These are phyloP conservation scores for Hemiprocne comata DNA, from an alignment of 2,113 vertebrate genomes.

Conservation along the genomic window DNA sequence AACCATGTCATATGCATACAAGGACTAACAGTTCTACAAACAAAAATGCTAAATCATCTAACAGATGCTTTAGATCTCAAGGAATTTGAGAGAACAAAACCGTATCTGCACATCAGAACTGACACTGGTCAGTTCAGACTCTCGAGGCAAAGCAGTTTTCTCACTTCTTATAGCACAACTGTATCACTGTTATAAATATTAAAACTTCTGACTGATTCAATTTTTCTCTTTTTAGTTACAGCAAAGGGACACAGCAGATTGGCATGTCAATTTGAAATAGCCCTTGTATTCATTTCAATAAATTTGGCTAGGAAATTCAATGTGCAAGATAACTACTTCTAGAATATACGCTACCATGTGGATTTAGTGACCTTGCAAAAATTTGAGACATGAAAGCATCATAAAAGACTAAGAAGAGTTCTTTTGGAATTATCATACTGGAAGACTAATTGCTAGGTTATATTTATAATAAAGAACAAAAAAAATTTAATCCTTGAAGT, in stretches of 20 bases:
- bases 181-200: neutral
- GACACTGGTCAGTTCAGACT: neutral
- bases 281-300: neutral
- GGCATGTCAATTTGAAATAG: neutral
- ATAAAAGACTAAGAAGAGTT: neutral
- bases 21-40: neutral
- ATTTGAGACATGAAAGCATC: neutral
- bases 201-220: neutral
- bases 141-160: neutral
- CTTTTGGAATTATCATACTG: neutral
- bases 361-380: neutral
- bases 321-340: neutral
- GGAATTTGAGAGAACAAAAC: conserved; percentile 3
- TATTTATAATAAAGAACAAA: neutral
- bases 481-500: neutral
- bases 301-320: neutral
- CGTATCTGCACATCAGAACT: neutral
- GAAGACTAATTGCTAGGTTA: neutral
- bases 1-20: neutral
- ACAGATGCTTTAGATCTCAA: conserved; percentile 3
- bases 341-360: neutral
- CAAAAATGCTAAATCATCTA: conserved; percentile 4
- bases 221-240: neutral
- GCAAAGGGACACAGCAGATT: neutral
- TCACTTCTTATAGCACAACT: neutral